Conservation (phyloP, 1,140 invertebrate species). For the Drosophila ambigua region DNA sequence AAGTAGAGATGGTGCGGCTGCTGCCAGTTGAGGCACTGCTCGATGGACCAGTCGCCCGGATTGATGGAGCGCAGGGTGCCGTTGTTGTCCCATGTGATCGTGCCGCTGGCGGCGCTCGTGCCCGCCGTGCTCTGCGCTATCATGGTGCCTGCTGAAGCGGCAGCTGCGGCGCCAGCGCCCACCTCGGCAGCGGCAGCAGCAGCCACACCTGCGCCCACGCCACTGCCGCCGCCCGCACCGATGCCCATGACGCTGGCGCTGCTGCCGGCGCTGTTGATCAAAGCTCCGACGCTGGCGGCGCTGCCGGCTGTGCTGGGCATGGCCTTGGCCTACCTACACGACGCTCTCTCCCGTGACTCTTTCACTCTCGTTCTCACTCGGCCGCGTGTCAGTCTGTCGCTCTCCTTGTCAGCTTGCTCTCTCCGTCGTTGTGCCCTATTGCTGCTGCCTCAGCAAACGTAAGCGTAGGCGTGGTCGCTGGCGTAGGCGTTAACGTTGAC, state of each 20-base stretch:
- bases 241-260: conserved; percentile 56
- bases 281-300: conserved; percentile 57
- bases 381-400: not conserved
- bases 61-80: conserved; percentile 78
- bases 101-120: conserved; percentile 69
- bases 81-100: conserved; percentile 81
- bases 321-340: not conserved
- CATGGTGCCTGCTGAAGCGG: conserved; percentile 51
- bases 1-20: conserved; percentile 90
- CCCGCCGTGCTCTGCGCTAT: conserved; percentile 72
- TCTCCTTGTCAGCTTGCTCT: too few relatives aligned
- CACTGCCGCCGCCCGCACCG: conserved; percentile 25
- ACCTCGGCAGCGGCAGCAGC: conserved; percentile 2
- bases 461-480: too few relatives aligned
- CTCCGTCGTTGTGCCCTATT: too few relatives aligned
- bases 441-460: too few relatives aligned
- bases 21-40: conserved; percentile 86
- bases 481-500: too few relatives aligned
- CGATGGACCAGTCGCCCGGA: conserved; percentile 83
- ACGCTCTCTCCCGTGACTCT: not conserved
- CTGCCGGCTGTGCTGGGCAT: conserved; percentile 68
- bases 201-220: conserved; percentile 2
- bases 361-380: not conserved
- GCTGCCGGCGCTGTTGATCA: conserved; percentile 66
- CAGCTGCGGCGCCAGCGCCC: conserved; percentile 36